A percentile compares a stretch with the other conserved stretches of the same genome.
These are phyloP conservation scores for Clarias magur DNA, from an alignment of 2,113 vertebrate species.

Conservation along the genomic window DNA sequence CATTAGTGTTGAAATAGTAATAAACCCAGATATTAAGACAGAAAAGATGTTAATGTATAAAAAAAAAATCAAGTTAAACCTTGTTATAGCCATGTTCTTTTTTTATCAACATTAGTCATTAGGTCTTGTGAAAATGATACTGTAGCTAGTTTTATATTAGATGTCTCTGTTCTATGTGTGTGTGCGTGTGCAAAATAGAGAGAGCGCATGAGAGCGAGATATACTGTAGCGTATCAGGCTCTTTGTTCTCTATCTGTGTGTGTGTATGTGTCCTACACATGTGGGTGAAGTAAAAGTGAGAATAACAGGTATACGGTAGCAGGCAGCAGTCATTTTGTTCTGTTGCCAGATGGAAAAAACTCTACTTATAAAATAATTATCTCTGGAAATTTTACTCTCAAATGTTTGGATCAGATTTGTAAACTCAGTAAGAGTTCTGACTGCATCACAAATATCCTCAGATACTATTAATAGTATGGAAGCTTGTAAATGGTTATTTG, in stretches of 20 bases:
- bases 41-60: not conserved
- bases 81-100: no score
- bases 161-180: not conserved
- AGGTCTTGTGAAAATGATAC: no score
- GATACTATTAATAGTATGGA: conserved; percentile 30
- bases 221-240: not conserved
- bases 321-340: conserved; percentile 35
- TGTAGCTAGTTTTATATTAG: no score
- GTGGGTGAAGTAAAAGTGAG: not conserved
- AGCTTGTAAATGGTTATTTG: conserved; percentile 33
- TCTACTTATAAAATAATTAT: conserved; percentile 26
- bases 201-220: not conserved
- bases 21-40: not conserved
- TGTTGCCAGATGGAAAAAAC: conserved; percentile 22
- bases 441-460: conserved; percentile 35
- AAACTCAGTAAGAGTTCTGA: conserved; percentile 9
- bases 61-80: no score
- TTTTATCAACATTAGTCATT: no score
- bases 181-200: not conserved
- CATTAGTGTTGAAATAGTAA: not conserved
- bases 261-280: not conserved
- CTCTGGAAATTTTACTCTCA: not conserved
- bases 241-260: not conserved
- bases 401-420: not conserved
- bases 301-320: conserved; percentile 1